These are phyloP conservation scores for Falcunculus frontatus DNA, from an alignment of 2,113 vertebrate species.

Conservation along the genomic window DNA sequence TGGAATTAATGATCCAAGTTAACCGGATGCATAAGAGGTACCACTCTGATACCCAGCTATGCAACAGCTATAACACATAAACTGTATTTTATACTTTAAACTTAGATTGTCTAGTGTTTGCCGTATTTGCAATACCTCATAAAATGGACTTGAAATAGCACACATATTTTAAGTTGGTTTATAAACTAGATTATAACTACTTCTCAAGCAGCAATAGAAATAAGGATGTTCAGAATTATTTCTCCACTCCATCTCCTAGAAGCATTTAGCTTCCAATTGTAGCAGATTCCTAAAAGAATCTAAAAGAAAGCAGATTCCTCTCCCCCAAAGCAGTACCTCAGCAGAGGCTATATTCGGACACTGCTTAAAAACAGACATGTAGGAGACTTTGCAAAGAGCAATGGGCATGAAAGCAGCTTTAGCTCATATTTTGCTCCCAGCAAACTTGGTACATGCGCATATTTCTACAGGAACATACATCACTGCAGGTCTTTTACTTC, in stretches of 20 bases:
- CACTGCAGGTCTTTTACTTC: not conserved
- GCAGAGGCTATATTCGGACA: not conserved
- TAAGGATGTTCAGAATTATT: not conserved
- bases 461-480: not conserved
- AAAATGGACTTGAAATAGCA: not conserved
- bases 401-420: not conserved
- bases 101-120: not conserved
- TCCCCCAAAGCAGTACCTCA: not conserved
- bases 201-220: not conserved
- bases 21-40: not conserved
- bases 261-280: not conserved
- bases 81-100: not conserved
- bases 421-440: not conserved
- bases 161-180: not conserved
- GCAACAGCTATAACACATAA: not conserved
- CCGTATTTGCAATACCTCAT: not conserved
- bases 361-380: not conserved
- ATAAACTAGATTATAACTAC: not conserved
- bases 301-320: no score
- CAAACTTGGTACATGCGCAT: not conserved
- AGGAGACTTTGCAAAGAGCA: not conserved
- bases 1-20: not conserved
- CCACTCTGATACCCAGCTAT: not conserved
- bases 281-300: not conserved
- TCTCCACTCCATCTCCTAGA: not conserved